Evolutionary conservation across 1,140 invertebrate species (phyloP).

Genomic region (Anoplophora glabripennis): DNA sequence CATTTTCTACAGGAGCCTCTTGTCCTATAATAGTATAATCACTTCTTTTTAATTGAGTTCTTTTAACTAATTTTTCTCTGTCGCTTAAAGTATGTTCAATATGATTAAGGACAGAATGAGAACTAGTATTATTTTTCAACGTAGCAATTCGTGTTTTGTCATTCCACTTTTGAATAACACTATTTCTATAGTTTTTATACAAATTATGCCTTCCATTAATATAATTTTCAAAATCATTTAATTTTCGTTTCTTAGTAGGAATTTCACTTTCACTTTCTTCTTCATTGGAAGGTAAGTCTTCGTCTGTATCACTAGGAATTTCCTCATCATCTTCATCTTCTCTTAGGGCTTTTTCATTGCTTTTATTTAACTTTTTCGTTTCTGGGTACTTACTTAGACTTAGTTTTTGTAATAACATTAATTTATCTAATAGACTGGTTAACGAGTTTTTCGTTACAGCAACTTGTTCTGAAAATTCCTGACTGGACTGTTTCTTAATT

Average conservation of each 20-base stretch:
- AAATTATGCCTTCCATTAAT: conserved; percentile 61
- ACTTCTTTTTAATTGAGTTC: conserved; percentile 78
- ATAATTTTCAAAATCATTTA: conserved; percentile 61
- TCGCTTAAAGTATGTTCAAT: conserved; percentile 83
- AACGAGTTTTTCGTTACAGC: conserved; percentile 56
- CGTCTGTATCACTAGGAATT: conserved; percentile 52
- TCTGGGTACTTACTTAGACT: conserved; percentile 65
- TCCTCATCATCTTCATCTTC: conserved; percentile 52
- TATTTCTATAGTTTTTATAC: conserved; percentile 71
- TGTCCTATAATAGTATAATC: conserved; percentile 70
- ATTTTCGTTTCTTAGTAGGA: conserved; percentile 58
- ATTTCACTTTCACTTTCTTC: conserved; percentile 49
- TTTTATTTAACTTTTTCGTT: conserved; percentile 53
- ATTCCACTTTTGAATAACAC: conserved; percentile 87
- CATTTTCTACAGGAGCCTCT: conserved; percentile 43
- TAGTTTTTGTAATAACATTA: conserved; percentile 60
- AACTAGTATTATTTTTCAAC: conserved; percentile 57
- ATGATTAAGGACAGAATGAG: conserved; percentile 78
- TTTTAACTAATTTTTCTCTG: conserved; percentile 69
- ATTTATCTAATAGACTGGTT: conserved; percentile 61
- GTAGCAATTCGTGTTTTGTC: conserved; percentile 76
- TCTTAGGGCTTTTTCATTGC: conserved; percentile 25
- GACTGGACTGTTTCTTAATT: conserved; percentile 49
- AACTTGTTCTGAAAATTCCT: conserved; percentile 55
- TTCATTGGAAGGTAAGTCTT: conserved; percentile 46